Base-by-base conservation (phyloP, 2,888 invertebrate genomes). In the Alloplasta piceator region DNA sequence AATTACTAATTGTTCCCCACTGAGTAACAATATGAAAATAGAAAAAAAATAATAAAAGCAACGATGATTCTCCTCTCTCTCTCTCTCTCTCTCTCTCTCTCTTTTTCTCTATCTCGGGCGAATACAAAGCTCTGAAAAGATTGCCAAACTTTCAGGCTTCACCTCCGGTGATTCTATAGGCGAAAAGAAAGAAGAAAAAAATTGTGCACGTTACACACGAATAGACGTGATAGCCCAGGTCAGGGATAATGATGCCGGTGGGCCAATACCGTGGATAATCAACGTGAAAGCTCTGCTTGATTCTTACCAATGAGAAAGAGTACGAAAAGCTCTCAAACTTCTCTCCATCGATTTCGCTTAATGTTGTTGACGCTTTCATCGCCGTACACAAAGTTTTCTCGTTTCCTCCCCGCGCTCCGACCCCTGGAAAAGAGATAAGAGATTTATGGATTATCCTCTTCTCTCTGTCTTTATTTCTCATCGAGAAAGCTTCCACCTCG, bases 291-390 rank as follows among this genome's bases (percentile, higher is more conserved):
- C 73, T 66, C 52, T 9, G n/a, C 43, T 58, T 38, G 26, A 48
- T 55, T 76, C 38, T 26, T 41, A 16, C 12, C 16, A 6, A 14
- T 12, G 14, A 50, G 26, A 0, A 16, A 43, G 36, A 41, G 41
- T 7, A 55, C 38, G 36, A 12, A 14, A 64, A 56, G 63, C 60
- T 68, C 26, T 26, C 63, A 26, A 72, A 75, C 71, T 74, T 52
- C 43, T 58, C 55, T 71, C 16, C 55, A 61, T 77, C 78, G 81
- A 71, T 82, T 75, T 74, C 56, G 55, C 56, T 75, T 63, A 78
- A 82, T 75, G 78, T 63, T 78, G 78, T 82, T 82, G 78, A 78
- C 78, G 61, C 66, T 82, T 78, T 75, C 70, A 67, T 78, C 71
- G 74, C 16, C 26, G 70, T n/a, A 38, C 9, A 36, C 71, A 70